A percentile compares a stretch with the other conserved stretches of the same genome.
phyloP scores from a whole-genome alignment of 2,888 invertebrate species.

The Arge pagana region DNA sequence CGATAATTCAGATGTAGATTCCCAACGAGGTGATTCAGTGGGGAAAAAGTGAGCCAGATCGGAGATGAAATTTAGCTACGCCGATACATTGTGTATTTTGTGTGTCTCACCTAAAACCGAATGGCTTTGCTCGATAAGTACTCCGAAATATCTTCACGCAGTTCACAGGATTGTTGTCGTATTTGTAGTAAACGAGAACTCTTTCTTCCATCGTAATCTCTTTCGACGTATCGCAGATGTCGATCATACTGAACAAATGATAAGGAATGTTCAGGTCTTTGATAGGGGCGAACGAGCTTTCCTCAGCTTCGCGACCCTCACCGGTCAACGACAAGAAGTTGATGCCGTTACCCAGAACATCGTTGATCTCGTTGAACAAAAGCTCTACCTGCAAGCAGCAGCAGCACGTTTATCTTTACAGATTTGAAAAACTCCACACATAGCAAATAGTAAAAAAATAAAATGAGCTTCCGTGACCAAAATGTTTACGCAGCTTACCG shows the following conservation, averaged over 20 bases:
- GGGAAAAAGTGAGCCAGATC: too few species aligned
- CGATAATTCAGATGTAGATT: too few species aligned
- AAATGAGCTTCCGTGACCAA: too few species aligned
- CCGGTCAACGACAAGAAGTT: slow-evolving; percentile 90
- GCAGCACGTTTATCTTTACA: background rate
- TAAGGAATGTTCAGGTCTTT: slow-evolving; percentile 84
- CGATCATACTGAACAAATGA: slow-evolving; percentile 89
- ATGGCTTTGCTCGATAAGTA: slow-evolving; percentile 80
- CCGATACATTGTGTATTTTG: too few species aligned
- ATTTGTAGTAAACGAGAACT: slow-evolving; percentile 92
- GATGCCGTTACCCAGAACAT: slow-evolving; percentile 88
- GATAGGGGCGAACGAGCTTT: slow-evolving; percentile 87
- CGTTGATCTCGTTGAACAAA: slow-evolving; percentile 73
- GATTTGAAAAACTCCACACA: background rate
- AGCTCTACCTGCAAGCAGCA: slow-evolving; percentile 63
- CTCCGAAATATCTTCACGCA: slow-evolving; percentile 97
- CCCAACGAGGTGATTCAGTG: too few species aligned
- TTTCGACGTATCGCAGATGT: slow-evolving; percentile 95
- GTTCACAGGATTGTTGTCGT: slow-evolving; percentile 93
- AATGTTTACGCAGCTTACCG: too few species aligned
- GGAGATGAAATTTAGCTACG: too few species aligned
- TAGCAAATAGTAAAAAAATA: background rate
- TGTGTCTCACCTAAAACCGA: slow-evolving; percentile 71
- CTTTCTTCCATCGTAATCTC: slow-evolving; percentile 88
- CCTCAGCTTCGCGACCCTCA: slow-evolving; percentile 85